Evolutionary conservation across 1,140 invertebrate species (phyloP), one percentile per base, ranked within the genome.

Genomic region (Choristoneura fumiferana): DNA sequence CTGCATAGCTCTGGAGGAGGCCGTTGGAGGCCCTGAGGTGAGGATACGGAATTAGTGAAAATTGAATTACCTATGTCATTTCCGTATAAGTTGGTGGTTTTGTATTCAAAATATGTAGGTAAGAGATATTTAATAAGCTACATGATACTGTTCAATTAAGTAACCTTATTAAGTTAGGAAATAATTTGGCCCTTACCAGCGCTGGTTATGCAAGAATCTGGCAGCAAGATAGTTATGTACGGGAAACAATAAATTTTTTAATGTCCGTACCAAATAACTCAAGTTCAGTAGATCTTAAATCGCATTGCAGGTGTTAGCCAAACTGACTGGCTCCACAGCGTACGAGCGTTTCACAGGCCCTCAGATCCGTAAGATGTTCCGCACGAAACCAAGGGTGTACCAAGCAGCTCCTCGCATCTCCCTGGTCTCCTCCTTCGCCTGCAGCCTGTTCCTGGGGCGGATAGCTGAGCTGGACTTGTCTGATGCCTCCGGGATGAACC

Each of bases 401-500:
- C 91, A 93, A 55, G 93, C 94, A 35, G 95, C 97, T 0, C 94
- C 97, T 92, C 92, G 96, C 78, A 98, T 99, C 67, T 98, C 97
- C 0, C 87, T 99, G 8, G 92, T 99, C 0, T 99, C 97, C 76
- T 98, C 95, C 71, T 99, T 99, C 87, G 92, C 94, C 0, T 96
- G 95, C 54, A 96, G 95, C 0, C 77, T 99, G 13, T 95, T 99
- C 69, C 78, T 98, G n/a, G 97, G 98, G 0, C 90, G 93, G 71
- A 96, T 97, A 73, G 97, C 97, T 0, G 93, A 95, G 0, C 98
- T 99, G 49, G 98, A 99, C 84, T 92, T 92, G 62, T 94, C 96
- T 0, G 98, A 99, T 90, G 98, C 94, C 0, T 98, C 97, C 2
- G 98, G 98, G 22, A 99, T 98, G 97, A 99, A 99, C 89, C 90